Evolutionary conservation across 2,888 invertebrate species (phyloP).

Genomic region (Tridacna crocea): DNA sequence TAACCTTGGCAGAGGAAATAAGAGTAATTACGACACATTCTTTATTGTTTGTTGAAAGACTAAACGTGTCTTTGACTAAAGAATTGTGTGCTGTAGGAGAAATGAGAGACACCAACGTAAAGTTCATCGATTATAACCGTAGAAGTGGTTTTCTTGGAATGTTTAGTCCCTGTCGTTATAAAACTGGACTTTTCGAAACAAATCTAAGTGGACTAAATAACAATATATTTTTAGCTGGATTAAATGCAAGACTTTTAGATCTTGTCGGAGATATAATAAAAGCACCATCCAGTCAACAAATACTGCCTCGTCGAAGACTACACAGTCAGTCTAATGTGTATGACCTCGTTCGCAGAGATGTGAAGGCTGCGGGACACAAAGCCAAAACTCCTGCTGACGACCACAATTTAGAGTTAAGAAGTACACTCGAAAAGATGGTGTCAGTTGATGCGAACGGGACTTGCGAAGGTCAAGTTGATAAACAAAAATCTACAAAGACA

Average conservation of each 20-base stretch:
- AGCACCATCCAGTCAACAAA: neutral
- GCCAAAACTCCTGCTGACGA: neutral
- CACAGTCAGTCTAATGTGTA: neutral
- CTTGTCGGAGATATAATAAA: constrained; percentile 13
- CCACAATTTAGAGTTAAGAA: too few species aligned
- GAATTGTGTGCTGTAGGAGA: too few species aligned
- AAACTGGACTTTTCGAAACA: neutral
- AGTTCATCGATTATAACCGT: neutral
- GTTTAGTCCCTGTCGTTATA: neutral
- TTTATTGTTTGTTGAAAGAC: too few species aligned
- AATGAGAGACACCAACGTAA: neutral
- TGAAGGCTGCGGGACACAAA: neutral
- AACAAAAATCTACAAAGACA: too few species aligned
- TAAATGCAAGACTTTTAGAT: neutral
- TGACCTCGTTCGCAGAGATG: neutral
- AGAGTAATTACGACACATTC: too few species aligned
- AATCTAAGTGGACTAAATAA: neutral
- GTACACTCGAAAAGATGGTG: too few species aligned
- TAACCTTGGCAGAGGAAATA: too few species aligned
- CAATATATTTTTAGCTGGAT: constrained; percentile 3
- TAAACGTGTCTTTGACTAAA: too few species aligned
- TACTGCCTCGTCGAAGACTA: constrained; percentile 8
- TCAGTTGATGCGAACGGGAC: too few species aligned
- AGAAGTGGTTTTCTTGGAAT: neutral
- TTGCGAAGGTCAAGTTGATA: too few species aligned